Percentiles rank a stretch among this genome's conserved stretches.
These are phyloP conservation scores for Drosophila yakuba DNA, from an alignment of 1,140 invertebrate species.

Conservation along the genomic window DNA sequence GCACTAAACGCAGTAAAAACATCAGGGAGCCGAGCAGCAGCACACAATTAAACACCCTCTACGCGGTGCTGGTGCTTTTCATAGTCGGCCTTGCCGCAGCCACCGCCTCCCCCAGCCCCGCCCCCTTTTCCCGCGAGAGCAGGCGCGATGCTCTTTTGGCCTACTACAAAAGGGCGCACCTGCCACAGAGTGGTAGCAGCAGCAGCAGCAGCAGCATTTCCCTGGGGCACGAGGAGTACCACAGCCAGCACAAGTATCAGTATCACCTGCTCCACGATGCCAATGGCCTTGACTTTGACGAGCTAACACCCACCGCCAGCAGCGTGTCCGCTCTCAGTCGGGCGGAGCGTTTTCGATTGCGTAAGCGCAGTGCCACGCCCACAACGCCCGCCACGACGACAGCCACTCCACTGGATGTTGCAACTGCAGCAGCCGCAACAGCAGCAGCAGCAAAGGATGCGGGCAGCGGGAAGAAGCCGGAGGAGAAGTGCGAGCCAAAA, in stretches of 20 bases:
- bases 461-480: slow-evolving; percentile 20
- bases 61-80: slow-evolving; percentile 55
- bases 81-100: slow-evolving; percentile 43
- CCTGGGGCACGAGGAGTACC: slow-evolving; percentile 43
- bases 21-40: slow-evolving; percentile 8
- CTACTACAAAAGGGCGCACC: slow-evolving; percentile 74
- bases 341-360: slow-evolving; percentile 50
- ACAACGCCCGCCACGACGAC: slow-evolving; percentile 37
- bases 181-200: slow-evolving; percentile 31
- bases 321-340: slow-evolving; percentile 61
- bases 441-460: background rate
- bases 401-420: slow-evolving; percentile 8
- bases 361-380: slow-evolving; percentile 64
- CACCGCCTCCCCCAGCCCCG: slow-evolving; percentile 28
- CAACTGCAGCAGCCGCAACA: slow-evolving; percentile 2
- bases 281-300: slow-evolving; percentile 56
- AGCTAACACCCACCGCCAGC: slow-evolving; percentile 58
- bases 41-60: slow-evolving; percentile 47
- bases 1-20: slow-evolving; percentile 28
- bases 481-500: slow-evolving; percentile 78
- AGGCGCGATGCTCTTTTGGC: slow-evolving; percentile 69
- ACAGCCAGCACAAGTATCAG: slow-evolving; percentile 37
- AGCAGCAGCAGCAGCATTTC: background rate
- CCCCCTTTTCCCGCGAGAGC: slow-evolving; percentile 27
- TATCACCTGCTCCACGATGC: slow-evolving; percentile 54